A percentile compares a stretch with the other conserved stretches of the same genome.
phyloP scores from a whole-genome alignment of 2,888 invertebrate genomes.

The Trissolcus japonicus region DNA sequence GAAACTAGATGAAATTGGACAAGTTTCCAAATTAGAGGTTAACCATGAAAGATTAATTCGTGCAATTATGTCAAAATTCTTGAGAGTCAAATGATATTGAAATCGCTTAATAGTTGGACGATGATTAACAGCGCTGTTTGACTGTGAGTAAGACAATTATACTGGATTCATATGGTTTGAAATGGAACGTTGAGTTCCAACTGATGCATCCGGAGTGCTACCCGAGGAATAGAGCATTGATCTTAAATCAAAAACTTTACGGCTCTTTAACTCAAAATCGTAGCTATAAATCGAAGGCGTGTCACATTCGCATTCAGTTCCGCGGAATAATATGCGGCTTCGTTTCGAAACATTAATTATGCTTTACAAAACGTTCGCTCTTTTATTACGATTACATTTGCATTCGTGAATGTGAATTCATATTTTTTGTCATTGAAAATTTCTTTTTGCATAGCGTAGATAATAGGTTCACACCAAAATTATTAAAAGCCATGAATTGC shows the following conservation, averaged over 20 bases:
- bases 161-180: slow-evolving; percentile 44
- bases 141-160: slow-evolving; percentile 50
- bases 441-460: too few relatives aligned
- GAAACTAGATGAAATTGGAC: too few relatives aligned
- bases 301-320: slow-evolving; percentile 12
- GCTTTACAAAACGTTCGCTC: slow-evolving; percentile 1
- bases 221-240: slow-evolving; percentile 42
- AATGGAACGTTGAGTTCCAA: slow-evolving; percentile 25
- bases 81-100: slow-evolving; percentile 12
- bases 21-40: neutral
- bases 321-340: slow-evolving; percentile 29
- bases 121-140: slow-evolving; percentile 23
- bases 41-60: too few relatives aligned
- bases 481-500: too few relatives aligned
- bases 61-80: neutral
- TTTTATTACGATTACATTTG: too few relatives aligned
- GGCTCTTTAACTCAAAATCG: slow-evolving; percentile 47
- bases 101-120: slow-evolving; percentile 24
- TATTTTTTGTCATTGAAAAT: too few relatives aligned
- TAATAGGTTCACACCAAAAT: too few relatives aligned
- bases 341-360: slow-evolving; percentile 33
- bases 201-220: slow-evolving; percentile 20
- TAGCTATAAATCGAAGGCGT: slow-evolving; percentile 32
- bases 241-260: slow-evolving; percentile 57
- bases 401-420: neutral